Evolutionary conservation across 2,113 vertebrate genomes (phyloP).

Genomic region (Condylura cristata): DNA sequence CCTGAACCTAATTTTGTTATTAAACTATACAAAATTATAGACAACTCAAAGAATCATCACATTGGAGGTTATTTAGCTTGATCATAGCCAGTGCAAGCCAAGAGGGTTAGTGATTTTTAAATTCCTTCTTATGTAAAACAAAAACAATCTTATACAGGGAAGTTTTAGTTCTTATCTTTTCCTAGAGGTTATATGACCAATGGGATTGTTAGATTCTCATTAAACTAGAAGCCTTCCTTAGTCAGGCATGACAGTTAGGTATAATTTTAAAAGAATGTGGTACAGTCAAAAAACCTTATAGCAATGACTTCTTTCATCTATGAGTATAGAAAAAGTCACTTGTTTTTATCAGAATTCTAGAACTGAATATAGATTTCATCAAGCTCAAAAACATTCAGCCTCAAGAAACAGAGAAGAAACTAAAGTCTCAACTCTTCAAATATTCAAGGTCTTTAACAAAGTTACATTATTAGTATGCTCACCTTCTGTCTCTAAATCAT

Average conservation of each 20-base stretch:
- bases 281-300: not conserved
- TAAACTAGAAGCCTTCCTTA: slow-evolving; percentile 28
- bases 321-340: slow-evolving; percentile 5
- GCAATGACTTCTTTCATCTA: slow-evolving; percentile 40
- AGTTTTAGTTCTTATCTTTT: slow-evolving; percentile 10
- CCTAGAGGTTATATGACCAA: not conserved
- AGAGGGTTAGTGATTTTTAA: not conserved
- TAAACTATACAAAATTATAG: not conserved
- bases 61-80: slow-evolving; percentile 9
- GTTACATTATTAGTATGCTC: not conserved
- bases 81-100: not conserved
- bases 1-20: not conserved
- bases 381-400: not conserved
- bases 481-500: slow-evolving; percentile 5
- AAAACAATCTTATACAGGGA: not conserved
- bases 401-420: slow-evolving; percentile 6
- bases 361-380: not conserved
- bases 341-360: slow-evolving; percentile 29
- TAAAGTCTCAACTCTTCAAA: slow-evolving; percentile 24
- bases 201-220: not conserved
- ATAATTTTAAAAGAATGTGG: slow-evolving; percentile 24
- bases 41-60: not conserved
- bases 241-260: not conserved
- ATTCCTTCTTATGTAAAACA: not conserved
- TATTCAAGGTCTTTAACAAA: not conserved